phyloP scores from a whole-genome alignment of 2,888 invertebrate species.

The Chorisops tibialis region DNA sequence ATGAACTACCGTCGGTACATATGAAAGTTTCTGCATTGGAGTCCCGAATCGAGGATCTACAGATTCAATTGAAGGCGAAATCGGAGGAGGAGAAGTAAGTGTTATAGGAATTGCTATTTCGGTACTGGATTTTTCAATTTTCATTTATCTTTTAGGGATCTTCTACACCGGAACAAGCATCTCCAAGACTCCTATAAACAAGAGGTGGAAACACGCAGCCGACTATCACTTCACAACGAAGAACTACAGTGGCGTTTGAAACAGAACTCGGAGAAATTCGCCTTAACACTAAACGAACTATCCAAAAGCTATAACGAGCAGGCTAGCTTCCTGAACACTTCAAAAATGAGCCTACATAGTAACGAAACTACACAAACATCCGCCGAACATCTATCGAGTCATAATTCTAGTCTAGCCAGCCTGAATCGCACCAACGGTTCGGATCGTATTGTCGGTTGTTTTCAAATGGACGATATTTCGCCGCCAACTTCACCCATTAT shows the following conservation, averaged over 20 bases:
- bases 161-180: conserved; percentile 67
- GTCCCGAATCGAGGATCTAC: conserved; percentile 82
- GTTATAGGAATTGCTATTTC: too few relatives aligned
- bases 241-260: conserved; percentile 83
- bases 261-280: conserved; percentile 71
- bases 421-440: conserved; percentile 34
- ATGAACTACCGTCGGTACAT: conserved; percentile 67
- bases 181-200: conserved; percentile 71
- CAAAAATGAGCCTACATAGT: conserved; percentile 32
- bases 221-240: conserved; percentile 79
- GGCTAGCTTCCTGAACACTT: conserved; percentile 26
- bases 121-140: not conserved
- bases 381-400: conserved; percentile 35
- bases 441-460: conserved; percentile 34
- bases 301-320: conserved; percentile 37
- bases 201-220: conserved; percentile 73
- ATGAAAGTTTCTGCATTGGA: conserved; percentile 73
- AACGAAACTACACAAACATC: not conserved
- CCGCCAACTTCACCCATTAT: conserved; percentile 70
- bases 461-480: conserved; percentile 52
- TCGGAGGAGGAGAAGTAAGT: conserved; percentile 69
- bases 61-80: conserved; percentile 68
- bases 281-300: conserved; percentile 48
- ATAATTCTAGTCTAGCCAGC: conserved; percentile 37
- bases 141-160: conserved; percentile 54